Conservation (phyloP, 1,140 invertebrate species). For the Conus betulinus region DNA sequence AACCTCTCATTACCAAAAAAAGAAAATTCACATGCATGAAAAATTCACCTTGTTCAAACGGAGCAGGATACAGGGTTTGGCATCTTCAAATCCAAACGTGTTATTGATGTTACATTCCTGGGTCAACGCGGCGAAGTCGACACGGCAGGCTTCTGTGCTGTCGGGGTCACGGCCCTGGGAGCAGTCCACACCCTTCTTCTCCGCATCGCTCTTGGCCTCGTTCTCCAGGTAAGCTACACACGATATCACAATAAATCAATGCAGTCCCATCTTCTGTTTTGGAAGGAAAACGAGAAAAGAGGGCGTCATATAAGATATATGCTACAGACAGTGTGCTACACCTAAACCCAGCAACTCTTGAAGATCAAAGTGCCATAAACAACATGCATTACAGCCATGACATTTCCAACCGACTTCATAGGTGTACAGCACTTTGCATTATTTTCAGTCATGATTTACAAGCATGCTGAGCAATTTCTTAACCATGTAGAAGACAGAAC, state of each 20-base stretch:
- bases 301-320: neutral
- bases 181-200: slow-evolving; percentile 11
- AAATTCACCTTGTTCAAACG: slow-evolving; percentile 66
- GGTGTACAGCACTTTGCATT: no score
- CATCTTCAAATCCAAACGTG: slow-evolving; percentile 64
- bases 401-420: no score
- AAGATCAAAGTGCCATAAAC: no score
- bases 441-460: no score
- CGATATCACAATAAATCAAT: neutral
- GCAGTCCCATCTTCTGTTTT: neutral
- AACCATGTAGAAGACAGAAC: no score
- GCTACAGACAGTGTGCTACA: neutral
- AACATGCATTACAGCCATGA: no score
- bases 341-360: no score
- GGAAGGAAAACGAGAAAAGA: neutral
- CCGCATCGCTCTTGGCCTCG: neutral
- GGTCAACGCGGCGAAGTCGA: slow-evolving; percentile 18
- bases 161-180: no score
- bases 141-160: neutral
- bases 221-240: neutral
- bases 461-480: no score
- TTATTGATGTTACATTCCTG: slow-evolving; percentile 6
- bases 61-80: slow-evolving; percentile 67
- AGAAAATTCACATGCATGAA: no score
- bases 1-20: no score